A percentile compares a stretch with the other conserved stretches of the same genome.
Evolutionary conservation across 1,140 invertebrate genomes (phyloP).

Genomic region (Euwallacea similis): DNA sequence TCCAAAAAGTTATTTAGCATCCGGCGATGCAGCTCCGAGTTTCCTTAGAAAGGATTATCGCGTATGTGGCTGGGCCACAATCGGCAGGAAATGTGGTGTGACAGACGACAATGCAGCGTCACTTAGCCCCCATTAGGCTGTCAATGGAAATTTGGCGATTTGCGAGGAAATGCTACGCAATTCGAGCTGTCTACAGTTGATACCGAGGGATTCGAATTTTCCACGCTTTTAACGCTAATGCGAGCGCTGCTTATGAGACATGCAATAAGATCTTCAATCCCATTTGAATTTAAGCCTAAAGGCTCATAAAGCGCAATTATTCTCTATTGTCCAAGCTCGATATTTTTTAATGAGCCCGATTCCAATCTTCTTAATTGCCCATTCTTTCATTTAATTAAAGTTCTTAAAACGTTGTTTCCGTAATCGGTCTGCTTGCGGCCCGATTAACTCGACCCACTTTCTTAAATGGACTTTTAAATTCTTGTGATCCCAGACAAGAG

Average conservation of each 20-base stretch:
- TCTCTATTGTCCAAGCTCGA: no score
- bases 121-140: conserved; percentile 30
- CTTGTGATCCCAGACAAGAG: not conserved
- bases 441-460: conserved; percentile 5
- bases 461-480: not conserved
- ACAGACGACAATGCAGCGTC: conserved; percentile 12
- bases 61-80: not conserved
- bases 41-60: no score
- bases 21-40: no score
- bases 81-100: conserved; percentile 12
- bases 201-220: no score
- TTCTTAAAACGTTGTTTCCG: conserved; percentile 12
- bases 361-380: conserved; percentile 9
- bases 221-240: no score
- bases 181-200: no score
- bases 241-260: no score
- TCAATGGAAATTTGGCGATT: conserved; percentile 28
- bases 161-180: not conserved
- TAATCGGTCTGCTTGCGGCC: not conserved
- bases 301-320: no score
- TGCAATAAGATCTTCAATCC: no score
- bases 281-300: no score
- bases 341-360: not conserved
- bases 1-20: no score
- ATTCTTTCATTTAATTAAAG: conserved; percentile 32